phyloP scores from a whole-genome alignment of 2,888 invertebrate species.

The Lamproptera curius region DNA sequence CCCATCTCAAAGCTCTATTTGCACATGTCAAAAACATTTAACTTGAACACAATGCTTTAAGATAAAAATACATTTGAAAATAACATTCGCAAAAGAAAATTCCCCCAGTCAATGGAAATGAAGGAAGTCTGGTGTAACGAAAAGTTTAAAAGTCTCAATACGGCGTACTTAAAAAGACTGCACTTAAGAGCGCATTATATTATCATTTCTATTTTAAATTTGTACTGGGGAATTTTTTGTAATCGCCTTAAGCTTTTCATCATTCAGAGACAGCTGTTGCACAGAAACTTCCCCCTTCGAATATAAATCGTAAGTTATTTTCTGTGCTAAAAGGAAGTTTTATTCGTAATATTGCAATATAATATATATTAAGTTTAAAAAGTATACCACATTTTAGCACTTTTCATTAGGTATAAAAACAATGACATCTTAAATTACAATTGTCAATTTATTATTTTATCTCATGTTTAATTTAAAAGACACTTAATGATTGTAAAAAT shows the following conservation, averaged over 20 bases:
- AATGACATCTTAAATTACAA: no score
- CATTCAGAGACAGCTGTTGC: constrained; percentile 65
- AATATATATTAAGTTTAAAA: no score
- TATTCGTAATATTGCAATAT: not conserved
- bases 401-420: no score
- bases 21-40: constrained; percentile 7
- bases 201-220: constrained; percentile 72
- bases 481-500: no score
- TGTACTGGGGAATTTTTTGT: constrained; percentile 53
- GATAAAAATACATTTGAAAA: not conserved
- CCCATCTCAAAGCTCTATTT: constrained; percentile 5
- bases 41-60: constrained; percentile 7
- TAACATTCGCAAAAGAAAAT: constrained; percentile 18
- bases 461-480: no score
- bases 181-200: constrained; percentile 64
- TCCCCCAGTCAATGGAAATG: constrained; percentile 8
- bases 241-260: constrained; percentile 72
- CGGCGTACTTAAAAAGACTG: constrained; percentile 44
- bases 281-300: constrained; percentile 25
- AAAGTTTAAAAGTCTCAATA: constrained; percentile 42
- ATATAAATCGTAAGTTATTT: constrained; percentile 24
- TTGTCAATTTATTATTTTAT: no score
- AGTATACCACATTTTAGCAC: no score
- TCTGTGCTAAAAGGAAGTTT: constrained; percentile 3
- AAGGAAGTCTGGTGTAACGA: constrained; percentile 19